A percentile compares a stretch with the other conserved stretches of the same genome.
These are phyloP conservation scores for Psephotus haematonotus DNA, from an alignment of 2,113 vertebrate genomes.

Conservation along the genomic window DNA sequence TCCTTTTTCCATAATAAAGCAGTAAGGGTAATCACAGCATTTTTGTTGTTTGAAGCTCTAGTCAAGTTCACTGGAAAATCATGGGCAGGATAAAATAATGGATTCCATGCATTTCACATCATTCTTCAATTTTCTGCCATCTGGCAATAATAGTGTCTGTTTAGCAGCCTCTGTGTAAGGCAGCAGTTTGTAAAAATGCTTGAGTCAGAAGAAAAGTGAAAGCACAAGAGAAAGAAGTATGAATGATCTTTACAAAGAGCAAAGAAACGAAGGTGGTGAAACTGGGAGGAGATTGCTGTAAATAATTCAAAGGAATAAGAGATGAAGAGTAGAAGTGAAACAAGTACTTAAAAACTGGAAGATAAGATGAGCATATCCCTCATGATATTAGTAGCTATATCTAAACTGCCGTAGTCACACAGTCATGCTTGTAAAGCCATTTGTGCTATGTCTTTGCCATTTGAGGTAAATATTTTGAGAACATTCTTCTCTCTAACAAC, in stretches of 20 bases:
- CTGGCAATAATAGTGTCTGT: neutral
- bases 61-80: neutral
- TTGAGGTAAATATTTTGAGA: neutral
- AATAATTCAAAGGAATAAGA: neutral
- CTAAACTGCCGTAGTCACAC: neutral
- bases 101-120: neutral
- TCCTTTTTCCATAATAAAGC: neutral
- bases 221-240: neutral
- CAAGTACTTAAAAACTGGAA: neutral
- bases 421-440: neutral
- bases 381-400: neutral
- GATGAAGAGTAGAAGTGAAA: neutral
- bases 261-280: neutral
- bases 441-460: neutral
- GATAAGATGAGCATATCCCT: neutral
- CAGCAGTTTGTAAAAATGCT: neutral
- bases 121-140: constrained; percentile 10
- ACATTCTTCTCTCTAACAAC: neutral
- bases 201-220: neutral
- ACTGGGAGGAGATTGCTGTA: neutral
- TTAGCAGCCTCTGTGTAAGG: neutral
- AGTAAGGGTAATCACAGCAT: neutral
- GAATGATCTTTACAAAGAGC: neutral
- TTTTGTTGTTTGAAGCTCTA: neutral
- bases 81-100: neutral